Evolutionary conservation across 2,113 vertebrate genomes (phyloP).

Genomic region (Ptychochromis oligacanthus): DNA sequence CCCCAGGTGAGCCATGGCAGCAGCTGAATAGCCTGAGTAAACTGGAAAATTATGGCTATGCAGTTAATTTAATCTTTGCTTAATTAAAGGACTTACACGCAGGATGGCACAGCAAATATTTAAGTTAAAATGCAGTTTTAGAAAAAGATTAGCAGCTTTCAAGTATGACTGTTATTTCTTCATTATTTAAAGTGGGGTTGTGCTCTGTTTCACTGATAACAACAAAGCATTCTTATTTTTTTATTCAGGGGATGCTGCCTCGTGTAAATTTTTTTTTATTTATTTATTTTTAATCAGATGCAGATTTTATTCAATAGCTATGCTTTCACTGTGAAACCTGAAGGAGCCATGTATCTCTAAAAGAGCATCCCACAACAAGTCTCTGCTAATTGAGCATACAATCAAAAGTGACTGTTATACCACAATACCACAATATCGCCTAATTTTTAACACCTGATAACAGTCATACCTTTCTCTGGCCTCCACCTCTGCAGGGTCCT

Average conservation of each 20-base stretch:
- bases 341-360: background rate
- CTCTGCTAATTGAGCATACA: background rate
- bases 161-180: background rate
- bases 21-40: constrained; percentile 48
- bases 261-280: background rate
- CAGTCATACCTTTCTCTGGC: constrained; percentile 87
- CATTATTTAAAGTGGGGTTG: background rate
- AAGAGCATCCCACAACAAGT: constrained; percentile 1
- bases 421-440: constrained; percentile 18
- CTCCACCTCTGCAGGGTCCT: constrained; percentile 82
- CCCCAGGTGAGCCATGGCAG: constrained; percentile 68
- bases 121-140: constrained; percentile 12
- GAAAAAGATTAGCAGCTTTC: background rate
- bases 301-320: constrained; percentile 19
- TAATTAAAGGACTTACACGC: constrained; percentile 20
- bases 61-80: constrained; percentile 20
- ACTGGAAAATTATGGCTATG: constrained; percentile 57
- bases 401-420: constrained; percentile 4
- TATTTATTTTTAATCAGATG: background rate
- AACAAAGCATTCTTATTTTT: constrained; percentile 14
- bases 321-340: background rate
- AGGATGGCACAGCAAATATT: constrained; percentile 13
- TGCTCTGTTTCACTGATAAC: background rate
- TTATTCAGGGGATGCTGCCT: background rate
- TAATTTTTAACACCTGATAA: background rate